Evolutionary conservation across 2,113 vertebrate species (phyloP).

Genomic region (Microtus pennsylvanicus): DNA sequence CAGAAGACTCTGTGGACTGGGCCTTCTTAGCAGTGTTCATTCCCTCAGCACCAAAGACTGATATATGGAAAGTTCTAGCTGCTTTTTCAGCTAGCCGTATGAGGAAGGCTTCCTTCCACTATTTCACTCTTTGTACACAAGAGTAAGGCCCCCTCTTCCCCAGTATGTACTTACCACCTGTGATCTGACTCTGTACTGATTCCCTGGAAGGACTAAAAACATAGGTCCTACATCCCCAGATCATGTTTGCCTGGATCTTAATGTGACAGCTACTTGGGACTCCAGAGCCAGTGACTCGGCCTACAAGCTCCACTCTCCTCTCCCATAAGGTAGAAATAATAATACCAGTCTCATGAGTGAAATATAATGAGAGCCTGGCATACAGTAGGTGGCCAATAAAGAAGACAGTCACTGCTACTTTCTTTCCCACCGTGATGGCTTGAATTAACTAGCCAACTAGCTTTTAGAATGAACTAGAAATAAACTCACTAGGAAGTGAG

Average conservation of each 20-base stretch:
- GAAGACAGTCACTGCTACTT: accelerated
- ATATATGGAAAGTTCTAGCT: too few species aligned
- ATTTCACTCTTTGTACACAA: too few species aligned
- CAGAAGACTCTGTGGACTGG: not conserved
- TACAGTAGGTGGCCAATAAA: accelerated
- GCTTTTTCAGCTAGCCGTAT: not conserved
- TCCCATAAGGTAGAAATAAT: accelerated
- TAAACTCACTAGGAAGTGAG: not conserved
- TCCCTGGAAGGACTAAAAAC: too few species aligned
- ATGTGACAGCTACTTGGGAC: accelerated
- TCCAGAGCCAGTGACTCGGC: not conserved
- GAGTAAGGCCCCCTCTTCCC: not conserved
- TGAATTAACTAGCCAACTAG: not conserved
- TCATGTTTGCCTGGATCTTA: not conserved
- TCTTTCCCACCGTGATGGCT: too few species aligned
- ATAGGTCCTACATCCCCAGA: accelerated
- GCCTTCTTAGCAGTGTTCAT: not conserved
- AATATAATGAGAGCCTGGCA: not conserved
- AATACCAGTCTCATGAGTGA: accelerated
- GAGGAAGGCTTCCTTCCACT: not conserved
- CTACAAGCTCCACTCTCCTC: not conserved
- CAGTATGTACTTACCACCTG: not conserved
- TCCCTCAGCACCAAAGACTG: not conserved
- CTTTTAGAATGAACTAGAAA: not conserved
- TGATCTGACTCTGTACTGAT: not conserved